phyloP scores from a whole-genome alignment of 1,140 invertebrate genomes.

The Drosophila sp. region DNA sequence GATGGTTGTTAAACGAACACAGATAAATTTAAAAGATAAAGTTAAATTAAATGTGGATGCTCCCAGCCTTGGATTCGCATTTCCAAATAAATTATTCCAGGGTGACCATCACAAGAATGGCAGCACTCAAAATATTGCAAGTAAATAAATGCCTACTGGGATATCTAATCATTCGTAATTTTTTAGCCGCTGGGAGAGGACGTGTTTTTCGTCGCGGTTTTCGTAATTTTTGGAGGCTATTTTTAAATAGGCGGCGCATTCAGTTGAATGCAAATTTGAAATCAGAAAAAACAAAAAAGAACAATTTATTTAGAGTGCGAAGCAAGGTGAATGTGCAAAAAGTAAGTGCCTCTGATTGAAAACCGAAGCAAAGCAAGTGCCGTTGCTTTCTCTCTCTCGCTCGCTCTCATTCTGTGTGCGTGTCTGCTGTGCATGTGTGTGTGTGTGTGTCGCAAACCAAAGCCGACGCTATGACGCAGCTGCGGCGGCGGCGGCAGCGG shows the following conservation, averaged over 20 bases:
- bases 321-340: conserved; percentile 51
- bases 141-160: too few species aligned
- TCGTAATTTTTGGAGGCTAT: conserved; percentile 41
- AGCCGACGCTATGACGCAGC: conserved; percentile 52
- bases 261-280: conserved; percentile 36
- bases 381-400: background rate
- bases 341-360: conserved; percentile 41
- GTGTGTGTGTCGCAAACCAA: conserved; percentile 29
- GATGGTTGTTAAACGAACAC: too few species aligned
- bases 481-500: conserved; percentile 15
- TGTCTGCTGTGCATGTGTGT: conserved; percentile 4
- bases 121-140: too few species aligned
- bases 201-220: conserved; percentile 33
- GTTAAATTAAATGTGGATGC: too few species aligned
- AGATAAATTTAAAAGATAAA: too few species aligned
- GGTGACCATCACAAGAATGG: too few species aligned
- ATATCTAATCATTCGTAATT: conserved; percentile 39
- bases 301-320: conserved; percentile 24
- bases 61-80: too few species aligned
- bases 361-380: conserved; percentile 12
- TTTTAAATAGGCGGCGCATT: conserved; percentile 43
- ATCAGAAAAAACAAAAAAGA: conserved; percentile 16
- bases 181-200: conserved; percentile 36
- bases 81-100: too few species aligned
- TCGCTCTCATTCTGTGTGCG: conserved; percentile 14